Evolutionary conservation across 2,797 vertebrate genomes (phyloP).

Genomic region (Tiaroga cobitis): DNA sequence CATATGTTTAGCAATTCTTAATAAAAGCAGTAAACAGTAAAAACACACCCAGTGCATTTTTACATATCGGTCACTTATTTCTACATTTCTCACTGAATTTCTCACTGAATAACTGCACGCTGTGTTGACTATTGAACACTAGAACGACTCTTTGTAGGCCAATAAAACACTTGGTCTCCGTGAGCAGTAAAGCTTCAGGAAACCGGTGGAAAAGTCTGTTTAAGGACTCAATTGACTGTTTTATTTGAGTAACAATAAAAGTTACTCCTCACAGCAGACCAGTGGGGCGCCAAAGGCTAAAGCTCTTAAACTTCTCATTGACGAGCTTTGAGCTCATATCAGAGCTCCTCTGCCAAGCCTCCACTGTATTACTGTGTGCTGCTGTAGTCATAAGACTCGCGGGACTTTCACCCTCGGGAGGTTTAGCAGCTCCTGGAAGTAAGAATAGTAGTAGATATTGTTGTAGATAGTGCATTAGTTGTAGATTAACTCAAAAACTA

Average conservation of each 20-base stretch:
- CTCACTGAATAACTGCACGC: neutral
- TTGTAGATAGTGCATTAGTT: neutral
- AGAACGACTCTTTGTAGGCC: conserved; percentile 13
- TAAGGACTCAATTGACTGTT: conserved; percentile 24
- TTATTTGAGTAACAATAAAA: conserved; percentile 37
- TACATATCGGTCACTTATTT: neutral
- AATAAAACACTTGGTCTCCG: conserved; percentile 23
- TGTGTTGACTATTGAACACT: neutral
- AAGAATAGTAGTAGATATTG: neutral
- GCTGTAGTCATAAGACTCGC: neutral
- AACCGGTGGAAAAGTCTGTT: conserved; percentile 16
- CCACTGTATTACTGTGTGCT: neutral
- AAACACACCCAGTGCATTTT: neutral
- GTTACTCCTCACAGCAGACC: conserved; percentile 7
- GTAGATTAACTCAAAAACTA: neutral
- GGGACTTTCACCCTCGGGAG: conserved; percentile 6
- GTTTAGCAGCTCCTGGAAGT: neutral
- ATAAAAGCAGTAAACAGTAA: neutral
- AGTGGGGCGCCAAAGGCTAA: conserved; percentile 1
- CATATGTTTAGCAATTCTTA: neutral
- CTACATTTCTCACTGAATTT: neutral
- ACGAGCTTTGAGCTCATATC: neutral
- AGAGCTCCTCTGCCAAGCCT: neutral
- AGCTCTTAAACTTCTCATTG: conserved; percentile 16
- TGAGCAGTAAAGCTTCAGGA: conserved; percentile 23